Base-by-base conservation (phyloP, 1,140 invertebrate genomes). In the Diabrotica virgifera region DNA sequence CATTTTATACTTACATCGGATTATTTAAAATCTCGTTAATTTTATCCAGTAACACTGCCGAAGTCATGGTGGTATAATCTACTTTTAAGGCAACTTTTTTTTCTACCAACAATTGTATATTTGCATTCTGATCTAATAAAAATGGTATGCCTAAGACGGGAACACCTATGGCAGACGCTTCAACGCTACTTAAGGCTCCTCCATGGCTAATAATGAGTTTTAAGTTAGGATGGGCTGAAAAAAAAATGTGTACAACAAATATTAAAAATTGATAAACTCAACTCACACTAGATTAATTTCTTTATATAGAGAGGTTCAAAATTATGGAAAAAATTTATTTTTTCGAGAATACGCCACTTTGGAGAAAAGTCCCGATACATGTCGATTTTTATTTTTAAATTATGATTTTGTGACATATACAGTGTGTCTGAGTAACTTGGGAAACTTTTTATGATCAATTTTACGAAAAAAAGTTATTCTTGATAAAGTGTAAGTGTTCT, bases 101-200 rank as follows among this genome's bases (percentile, higher is more conserved):
- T 52, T 52, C 55, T 13, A 53, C 62, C 38, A 70, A 52, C 13
- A 68, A 65, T 35, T 64, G 38, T 13, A 70, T 63, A 36, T 70
- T 77, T 11, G 62, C 53, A 12, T 71, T 52, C 53, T 81, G 79
- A 68, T 85, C 84, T 12, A 73, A 70, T 46, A 79, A 76, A 36
- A 85, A 74, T 3, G 84, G 84, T 10, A 85, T 70, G 2, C 76
- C 79, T 36, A 85, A 67, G 5, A 84, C 67, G 0, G 83, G 83
- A 4, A 82, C 77, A 5, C 79, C 81, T 66, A 79, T 77, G 59
- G 76, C 78, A 6, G 81, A 70, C 4, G 80, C 77, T 76, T 85
- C 83, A 38, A 79, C 73, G 9, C 77, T 80, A 56, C 80, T 80
- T 37, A 81, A 71, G 12, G 77, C 70, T 7, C 84, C 82, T 55